These are phyloP conservation scores for Metallyticus violacea DNA, from an alignment of 2,888 invertebrate genomes.

Conservation along the genomic window DNA sequence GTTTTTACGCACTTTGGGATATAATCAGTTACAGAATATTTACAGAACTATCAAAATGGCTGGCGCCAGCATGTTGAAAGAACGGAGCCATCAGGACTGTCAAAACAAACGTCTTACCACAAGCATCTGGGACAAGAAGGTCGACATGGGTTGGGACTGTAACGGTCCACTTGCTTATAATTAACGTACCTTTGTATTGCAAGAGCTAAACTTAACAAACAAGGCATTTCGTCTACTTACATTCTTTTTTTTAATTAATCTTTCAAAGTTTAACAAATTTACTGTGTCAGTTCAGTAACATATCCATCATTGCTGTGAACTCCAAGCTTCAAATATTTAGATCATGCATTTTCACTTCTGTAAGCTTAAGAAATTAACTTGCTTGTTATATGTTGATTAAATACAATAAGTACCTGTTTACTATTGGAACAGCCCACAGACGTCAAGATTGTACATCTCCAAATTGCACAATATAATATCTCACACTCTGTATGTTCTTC, in stretches of 20 bases:
- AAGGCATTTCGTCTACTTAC: neutral
- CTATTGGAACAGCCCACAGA: too few species aligned
- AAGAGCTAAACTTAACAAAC: neutral
- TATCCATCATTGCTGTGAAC: too few species aligned
- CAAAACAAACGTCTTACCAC: neutral
- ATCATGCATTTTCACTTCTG: too few species aligned
- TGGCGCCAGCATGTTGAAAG: neutral
- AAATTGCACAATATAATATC: too few species aligned
- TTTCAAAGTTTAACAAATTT: too few species aligned
- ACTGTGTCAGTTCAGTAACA: too few species aligned
- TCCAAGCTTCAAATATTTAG: too few species aligned
- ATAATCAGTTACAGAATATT: neutral
- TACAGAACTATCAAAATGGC: neutral
- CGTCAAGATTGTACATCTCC: too few species aligned
- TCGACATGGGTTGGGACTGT: neutral
- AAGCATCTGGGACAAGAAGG: neutral
- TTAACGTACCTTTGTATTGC: neutral
- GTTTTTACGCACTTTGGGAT: neutral
- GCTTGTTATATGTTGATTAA: too few species aligned
- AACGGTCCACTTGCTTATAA: neutral
- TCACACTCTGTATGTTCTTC: too few species aligned
- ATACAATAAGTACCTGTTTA: too few species aligned
- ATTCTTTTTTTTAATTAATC: neutral
- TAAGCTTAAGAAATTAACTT: too few species aligned
- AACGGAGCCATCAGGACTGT: neutral